Evolutionary conservation across 2,888 invertebrate genomes (phyloP), one percentile per base, ranked within the genome.

Genomic region (Meta bourneti): DNA sequence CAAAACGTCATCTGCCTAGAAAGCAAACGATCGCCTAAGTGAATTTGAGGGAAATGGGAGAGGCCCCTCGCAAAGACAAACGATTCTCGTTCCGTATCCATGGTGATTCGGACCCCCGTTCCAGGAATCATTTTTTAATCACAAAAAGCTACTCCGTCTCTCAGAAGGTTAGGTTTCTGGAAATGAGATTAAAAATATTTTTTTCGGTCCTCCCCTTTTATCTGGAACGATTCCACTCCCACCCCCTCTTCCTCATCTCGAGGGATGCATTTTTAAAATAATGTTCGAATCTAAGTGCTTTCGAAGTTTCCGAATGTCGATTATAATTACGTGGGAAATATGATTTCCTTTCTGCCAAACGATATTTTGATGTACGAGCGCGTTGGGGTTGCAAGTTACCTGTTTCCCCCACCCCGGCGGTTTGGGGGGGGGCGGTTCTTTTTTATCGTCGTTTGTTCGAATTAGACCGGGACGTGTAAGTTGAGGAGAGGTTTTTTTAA

Each of bases 161-260:
- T 52, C 72, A 1, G 16, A 61, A 74, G 88, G 74, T 80, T 87
- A 52, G 79, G 61, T 88, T 81, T 88, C 88, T 61, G 52, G 74
- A 88, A 88, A 88, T 88, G 88, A 88, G 88, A 88, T 88, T 88
- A 88, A 88, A 84, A 88, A 81, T 81, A 13, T 48, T 61, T 80
- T 72, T 48, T 82, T 16, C 48, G 7, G 78, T 7, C 34, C 48
- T 49, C 71, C 51, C 19, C 48, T 54, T 74, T 72, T 72, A 54
- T 83, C 54, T 52, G 8, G 54, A 84, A 75, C 54, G 54, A 84
- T 84, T 52, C 74, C 74, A 71, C 54, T 19, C 61, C 61, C 61
- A 61, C 11, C 61, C 61, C 61, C 52, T 87, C 71, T 72, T 48
- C 48, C 49, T 20, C 61, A 61, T 61, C 79, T 20, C 74, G 34